Evolutionary conservation across 2,888 invertebrate species (phyloP).

Genomic region (Xestobium rufovillosum): DNA sequence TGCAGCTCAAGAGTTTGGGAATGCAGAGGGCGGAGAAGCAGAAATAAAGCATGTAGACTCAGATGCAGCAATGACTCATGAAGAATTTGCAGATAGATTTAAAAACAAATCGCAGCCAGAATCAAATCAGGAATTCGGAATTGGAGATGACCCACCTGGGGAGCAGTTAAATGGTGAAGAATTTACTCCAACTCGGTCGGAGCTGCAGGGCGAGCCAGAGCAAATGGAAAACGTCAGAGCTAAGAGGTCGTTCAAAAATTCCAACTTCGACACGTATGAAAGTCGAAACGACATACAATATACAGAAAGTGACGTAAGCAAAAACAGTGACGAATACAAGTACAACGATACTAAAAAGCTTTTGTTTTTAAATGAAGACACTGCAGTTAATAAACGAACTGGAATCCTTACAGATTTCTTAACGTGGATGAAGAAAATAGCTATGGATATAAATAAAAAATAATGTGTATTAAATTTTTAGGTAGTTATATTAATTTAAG

Average conservation of each 20-base stretch:
- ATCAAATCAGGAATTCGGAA: neutral
- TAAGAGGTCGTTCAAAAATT: neutral
- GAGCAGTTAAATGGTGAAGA: neutral
- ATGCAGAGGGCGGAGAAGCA: no score
- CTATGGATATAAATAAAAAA: no score
- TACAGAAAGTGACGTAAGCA: no score
- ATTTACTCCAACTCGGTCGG: neutral
- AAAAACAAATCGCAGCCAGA: neutral
- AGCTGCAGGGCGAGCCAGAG: neutral
- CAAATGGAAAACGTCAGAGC: neutral
- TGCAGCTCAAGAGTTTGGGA: no score
- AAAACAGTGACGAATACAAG: no score
- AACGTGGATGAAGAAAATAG: neutral
- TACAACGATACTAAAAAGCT: no score
- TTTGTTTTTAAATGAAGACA: no score
- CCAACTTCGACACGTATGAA: no score
- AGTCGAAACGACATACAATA: no score
- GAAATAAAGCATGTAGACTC: neutral
- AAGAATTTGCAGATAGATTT: no score
- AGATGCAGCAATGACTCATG: neutral
- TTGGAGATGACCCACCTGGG: neutral
- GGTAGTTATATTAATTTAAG: no score
- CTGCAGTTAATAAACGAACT: neutral
- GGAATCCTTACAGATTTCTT: neutral
- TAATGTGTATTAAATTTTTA: no score